Conservation (phyloP, 2,797 vertebrate genomes). For the Anableps anableps region DNA sequence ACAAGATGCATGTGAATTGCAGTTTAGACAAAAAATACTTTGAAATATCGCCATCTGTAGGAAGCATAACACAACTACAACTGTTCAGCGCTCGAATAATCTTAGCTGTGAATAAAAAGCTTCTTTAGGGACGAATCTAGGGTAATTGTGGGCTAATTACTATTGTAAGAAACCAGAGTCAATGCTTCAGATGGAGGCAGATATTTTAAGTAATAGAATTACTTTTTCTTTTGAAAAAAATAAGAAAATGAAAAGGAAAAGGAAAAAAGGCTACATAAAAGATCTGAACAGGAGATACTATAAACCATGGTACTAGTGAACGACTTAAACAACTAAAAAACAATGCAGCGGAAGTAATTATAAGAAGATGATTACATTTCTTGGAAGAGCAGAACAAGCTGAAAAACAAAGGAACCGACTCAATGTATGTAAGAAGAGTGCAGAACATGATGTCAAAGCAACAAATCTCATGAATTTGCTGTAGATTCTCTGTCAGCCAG, state of each 20-base stretch:
- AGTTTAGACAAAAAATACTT: slow-evolving; percentile 38
- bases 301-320: not conserved
- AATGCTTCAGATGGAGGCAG: not conserved
- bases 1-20: slow-evolving; percentile 3
- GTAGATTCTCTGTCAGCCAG: no score
- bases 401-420: not conserved
- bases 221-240: not conserved
- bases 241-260: not conserved
- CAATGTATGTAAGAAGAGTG: not conserved
- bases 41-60: slow-evolving; percentile 75
- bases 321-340: not conserved
- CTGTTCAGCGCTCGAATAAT: rapidly evolving
- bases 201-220: not conserved
- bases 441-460: not conserved
- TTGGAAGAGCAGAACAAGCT: not conserved
- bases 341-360: not conserved
- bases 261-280: not conserved
- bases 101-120: slow-evolving; percentile 8
- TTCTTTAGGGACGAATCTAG: not conserved
- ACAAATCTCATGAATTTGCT: not conserved
- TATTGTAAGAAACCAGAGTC: not conserved
- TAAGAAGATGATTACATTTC: not conserved
- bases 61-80: slow-evolving; percentile 21
- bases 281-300: not conserved
- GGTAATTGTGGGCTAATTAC: not conserved